Evolutionary conservation across 2,797 vertebrate genomes (phyloP).

Genomic region (Paguma larvata): DNA sequence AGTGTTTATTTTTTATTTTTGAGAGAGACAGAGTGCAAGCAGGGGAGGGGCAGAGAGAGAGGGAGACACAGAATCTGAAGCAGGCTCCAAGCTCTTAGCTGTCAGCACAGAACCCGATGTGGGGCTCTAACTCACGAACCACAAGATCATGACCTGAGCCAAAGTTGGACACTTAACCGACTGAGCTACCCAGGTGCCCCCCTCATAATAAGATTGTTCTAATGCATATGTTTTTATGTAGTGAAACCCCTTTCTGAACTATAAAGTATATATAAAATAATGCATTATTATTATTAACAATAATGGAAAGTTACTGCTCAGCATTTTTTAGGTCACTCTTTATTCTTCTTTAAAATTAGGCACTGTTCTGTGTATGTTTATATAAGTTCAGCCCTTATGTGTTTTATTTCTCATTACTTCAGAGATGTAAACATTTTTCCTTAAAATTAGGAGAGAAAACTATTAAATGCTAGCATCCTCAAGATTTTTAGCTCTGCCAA

Average conservation of each 20-base stretch:
- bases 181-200: no score
- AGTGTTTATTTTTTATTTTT: no score
- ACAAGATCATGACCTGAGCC: no score
- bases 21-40: no score
- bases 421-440: constrained; percentile 53
- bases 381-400: background rate
- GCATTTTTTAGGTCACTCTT: constrained; percentile 28
- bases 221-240: constrained; percentile 1
- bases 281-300: background rate
- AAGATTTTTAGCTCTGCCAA: constrained; percentile 59
- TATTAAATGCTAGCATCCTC: constrained; percentile 59
- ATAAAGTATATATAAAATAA: constrained; percentile 25
- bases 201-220: background rate
- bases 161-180: no score
- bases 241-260: constrained; percentile 54
- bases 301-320: constrained; percentile 55
- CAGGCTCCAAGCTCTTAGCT: no score
- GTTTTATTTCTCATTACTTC: constrained; percentile 68
- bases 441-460: constrained; percentile 64
- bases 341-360: constrained; percentile 60
- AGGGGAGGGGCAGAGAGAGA: no score
- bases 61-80: no score
- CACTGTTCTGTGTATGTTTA: constrained; percentile 48
- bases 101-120: no score
- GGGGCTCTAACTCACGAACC: no score